phyloP scores from a whole-genome alignment of 2,113 vertebrate species.

The Tachycineta bicolor region DNA sequence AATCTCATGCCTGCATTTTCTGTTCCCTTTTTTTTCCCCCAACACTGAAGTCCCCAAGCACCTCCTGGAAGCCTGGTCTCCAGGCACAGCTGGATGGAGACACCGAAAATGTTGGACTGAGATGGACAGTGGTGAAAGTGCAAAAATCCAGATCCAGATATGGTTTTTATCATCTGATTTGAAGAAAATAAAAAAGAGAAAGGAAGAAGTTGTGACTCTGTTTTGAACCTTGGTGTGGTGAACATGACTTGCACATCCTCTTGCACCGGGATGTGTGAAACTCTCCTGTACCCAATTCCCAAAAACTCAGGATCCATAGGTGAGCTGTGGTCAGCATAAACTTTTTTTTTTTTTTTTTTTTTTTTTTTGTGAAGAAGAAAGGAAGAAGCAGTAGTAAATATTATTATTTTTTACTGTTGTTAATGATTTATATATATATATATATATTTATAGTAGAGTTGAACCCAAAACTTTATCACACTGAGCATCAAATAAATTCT shows the following conservation, averaged over 20 bases:
- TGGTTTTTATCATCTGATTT: not conserved
- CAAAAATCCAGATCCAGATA: not conserved
- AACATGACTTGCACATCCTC: not conserved
- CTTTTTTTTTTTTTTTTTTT: slow-evolving; percentile 27
- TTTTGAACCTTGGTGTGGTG: not conserved
- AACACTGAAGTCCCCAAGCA: not conserved
- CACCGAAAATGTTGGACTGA: rapidly evolving
- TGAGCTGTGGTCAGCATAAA: not conserved
- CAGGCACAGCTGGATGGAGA: not conserved
- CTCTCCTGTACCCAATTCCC: not conserved
- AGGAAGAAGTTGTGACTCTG: not conserved
- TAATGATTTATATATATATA: no score
- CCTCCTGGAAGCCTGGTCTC: not conserved
- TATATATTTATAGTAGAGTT: not conserved
- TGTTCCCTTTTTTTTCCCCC: rapidly evolving
- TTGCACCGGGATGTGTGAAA: not conserved
- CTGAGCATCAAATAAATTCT: not conserved
- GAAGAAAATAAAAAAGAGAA: not conserved
- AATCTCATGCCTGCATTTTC: not conserved
- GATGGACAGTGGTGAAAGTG: not conserved
- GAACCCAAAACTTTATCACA: not conserved
- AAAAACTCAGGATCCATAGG: not conserved
- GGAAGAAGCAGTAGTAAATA: not conserved
- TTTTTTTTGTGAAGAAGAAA: not conserved
- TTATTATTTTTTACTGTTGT: not conserved